Conservation (phyloP, 2,797 vertebrate genomes). For the Trematomus bernacchii region DNA sequence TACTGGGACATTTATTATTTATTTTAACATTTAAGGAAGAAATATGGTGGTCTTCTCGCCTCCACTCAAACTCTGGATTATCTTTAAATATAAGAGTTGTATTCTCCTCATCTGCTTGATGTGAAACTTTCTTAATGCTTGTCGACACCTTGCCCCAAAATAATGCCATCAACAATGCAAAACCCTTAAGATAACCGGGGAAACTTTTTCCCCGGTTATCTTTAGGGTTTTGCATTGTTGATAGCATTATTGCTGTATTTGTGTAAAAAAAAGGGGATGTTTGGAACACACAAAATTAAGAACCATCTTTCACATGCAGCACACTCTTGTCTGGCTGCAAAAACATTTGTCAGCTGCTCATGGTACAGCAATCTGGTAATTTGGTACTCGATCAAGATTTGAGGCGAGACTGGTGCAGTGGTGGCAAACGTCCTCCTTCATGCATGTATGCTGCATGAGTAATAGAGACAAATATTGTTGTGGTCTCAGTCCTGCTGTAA, state of each 20-base stretch:
- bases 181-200: conserved; percentile 11
- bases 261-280: conserved; percentile 40
- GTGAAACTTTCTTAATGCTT: conserved; percentile 5
- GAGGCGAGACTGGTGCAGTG: conserved; percentile 15
- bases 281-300: conserved; percentile 48
- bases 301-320: conserved; percentile 42
- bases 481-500: neutral
- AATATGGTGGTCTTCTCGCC: neutral
- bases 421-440: conserved; percentile 8
- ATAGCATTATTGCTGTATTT: too few species aligned
- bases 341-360: conserved; percentile 65
- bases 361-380: conserved; percentile 63
- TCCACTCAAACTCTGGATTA: too few species aligned
- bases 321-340: conserved; percentile 32
- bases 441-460: conserved; percentile 40
- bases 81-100: neutral
- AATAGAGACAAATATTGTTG: conserved; percentile 35
- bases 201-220: too few species aligned
- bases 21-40: neutral
- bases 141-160: neutral
- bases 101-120: neutral
- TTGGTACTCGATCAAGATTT: conserved; percentile 69
- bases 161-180: conserved; percentile 19
- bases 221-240: too few species aligned
- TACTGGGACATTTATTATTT: neutral